phyloP scores from a whole-genome alignment of 2,113 vertebrate genomes.

The Crotalus helleri region DNA sequence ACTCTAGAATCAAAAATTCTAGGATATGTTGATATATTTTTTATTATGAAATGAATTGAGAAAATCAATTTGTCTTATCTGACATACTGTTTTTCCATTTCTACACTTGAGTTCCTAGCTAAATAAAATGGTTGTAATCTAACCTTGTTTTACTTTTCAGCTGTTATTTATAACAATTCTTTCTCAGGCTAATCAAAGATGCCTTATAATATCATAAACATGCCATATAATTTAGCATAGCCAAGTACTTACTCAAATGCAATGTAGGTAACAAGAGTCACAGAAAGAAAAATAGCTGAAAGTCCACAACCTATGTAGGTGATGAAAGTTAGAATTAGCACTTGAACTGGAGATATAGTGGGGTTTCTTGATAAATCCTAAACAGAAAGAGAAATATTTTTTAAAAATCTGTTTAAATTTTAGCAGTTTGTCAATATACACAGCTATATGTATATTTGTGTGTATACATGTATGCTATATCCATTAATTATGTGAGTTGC shows the following conservation, averaged over 20 bases:
- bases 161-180: not conserved
- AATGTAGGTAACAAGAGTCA: slow-evolving; percentile 90
- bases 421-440: not conserved
- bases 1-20: not conserved
- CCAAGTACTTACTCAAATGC: slow-evolving; percentile 84
- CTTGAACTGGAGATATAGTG: slow-evolving; percentile 62
- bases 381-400: slow-evolving; percentile 2
- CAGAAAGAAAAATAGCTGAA: slow-evolving; percentile 86
- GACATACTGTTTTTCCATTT: not conserved
- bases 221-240: slow-evolving; percentile 16
- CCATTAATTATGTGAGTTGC: not conserved
- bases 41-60: not conserved
- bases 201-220: not conserved
- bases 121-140: not conserved
- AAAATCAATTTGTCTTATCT: not conserved
- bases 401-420: not conserved
- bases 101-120: not conserved
- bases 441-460: not conserved
- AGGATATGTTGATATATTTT: not conserved
- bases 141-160: not conserved
- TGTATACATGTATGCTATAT: not conserved
- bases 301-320: slow-evolving; percentile 92
- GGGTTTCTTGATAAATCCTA: slow-evolving; percentile 81
- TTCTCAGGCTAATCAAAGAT: slow-evolving; percentile 13
- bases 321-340: slow-evolving; percentile 84